Evolutionary conservation across 2,888 invertebrate genomes (phyloP).

Genomic region (Eustalomyia histrio): DNA sequence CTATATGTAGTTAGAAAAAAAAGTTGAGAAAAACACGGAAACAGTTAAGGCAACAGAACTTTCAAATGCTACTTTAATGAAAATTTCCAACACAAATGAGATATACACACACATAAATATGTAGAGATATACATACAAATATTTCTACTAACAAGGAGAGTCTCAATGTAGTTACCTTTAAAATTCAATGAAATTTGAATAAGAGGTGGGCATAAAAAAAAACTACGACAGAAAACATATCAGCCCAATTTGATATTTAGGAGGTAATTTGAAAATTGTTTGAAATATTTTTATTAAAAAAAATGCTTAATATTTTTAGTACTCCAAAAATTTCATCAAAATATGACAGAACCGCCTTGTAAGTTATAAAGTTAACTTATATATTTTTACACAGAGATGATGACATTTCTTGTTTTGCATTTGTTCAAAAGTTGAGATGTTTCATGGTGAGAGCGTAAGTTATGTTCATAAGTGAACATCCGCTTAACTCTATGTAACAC

Average conservation of each 20-base stretch:
- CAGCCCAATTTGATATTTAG: no score
- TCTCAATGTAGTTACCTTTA: no score
- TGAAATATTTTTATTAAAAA: no score
- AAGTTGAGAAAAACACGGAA: slow-evolving; percentile 60
- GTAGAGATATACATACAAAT: background rate
- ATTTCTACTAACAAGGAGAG: slow-evolving; percentile 8
- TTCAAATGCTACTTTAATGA: slow-evolving; percentile 65
- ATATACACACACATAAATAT: slow-evolving; percentile 44
- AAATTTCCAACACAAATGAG: slow-evolving; percentile 60
- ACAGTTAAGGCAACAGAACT: slow-evolving; percentile 65
- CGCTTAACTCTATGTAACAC: slow-evolving; percentile 53
- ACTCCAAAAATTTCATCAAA: no score
- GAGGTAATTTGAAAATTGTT: no score
- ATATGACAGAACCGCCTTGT: no score
- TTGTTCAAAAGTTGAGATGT: slow-evolving; percentile 58
- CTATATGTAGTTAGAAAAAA: slow-evolving; percentile 34
- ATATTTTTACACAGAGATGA: slow-evolving; percentile 47
- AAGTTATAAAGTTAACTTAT: slow-evolving; percentile 42
- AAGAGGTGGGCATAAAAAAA: no score
- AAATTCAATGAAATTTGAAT: no score
- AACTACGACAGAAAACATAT: no score
- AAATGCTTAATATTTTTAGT: no score
- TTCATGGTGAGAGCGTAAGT: slow-evolving; percentile 55
- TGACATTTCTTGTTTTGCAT: slow-evolving; percentile 63
- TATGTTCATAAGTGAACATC: slow-evolving; percentile 64